These are phyloP conservation scores for Paguma larvata DNA, from an alignment of 2,797 vertebrate species.

Conservation along the genomic window DNA sequence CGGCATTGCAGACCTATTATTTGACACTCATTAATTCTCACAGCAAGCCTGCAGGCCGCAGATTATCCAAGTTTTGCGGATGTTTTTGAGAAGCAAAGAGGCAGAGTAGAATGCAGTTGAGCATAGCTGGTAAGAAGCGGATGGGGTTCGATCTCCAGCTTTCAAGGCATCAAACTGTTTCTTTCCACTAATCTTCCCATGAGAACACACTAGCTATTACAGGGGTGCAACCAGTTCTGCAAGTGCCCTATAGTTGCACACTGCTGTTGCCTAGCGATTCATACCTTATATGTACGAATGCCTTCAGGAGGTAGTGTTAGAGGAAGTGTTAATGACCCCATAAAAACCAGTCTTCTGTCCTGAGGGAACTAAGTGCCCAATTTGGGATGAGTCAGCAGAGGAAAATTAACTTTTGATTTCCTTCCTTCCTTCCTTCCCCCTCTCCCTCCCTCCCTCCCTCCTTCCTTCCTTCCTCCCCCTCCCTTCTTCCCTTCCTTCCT, in stretches of 20 bases:
- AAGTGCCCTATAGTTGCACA: accelerated
- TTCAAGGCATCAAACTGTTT: background rate
- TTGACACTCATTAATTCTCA: background rate
- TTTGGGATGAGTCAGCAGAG: background rate
- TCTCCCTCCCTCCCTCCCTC: no score
- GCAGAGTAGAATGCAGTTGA: no score
- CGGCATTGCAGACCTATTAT: accelerated
- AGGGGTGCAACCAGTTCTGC: accelerated
- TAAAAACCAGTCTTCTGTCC: background rate
- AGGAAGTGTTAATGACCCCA: no score
- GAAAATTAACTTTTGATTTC: background rate
- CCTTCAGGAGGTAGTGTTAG: background rate
- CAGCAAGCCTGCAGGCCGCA: background rate
- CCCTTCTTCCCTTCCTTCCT: no score
- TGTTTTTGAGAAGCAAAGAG: background rate
- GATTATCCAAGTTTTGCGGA: background rate
- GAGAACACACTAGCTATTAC: accelerated
- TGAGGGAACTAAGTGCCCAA: background rate
- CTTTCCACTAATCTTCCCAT: background rate
- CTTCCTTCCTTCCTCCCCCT: no score
- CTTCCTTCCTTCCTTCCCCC: background rate
- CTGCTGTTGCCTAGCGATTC: background rate
- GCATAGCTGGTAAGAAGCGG: background rate
- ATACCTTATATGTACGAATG: accelerated
- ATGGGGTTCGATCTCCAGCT: background rate